phyloP scores from a whole-genome alignment of 2,888 invertebrate genomes.

The Neelides folsomi region DNA sequence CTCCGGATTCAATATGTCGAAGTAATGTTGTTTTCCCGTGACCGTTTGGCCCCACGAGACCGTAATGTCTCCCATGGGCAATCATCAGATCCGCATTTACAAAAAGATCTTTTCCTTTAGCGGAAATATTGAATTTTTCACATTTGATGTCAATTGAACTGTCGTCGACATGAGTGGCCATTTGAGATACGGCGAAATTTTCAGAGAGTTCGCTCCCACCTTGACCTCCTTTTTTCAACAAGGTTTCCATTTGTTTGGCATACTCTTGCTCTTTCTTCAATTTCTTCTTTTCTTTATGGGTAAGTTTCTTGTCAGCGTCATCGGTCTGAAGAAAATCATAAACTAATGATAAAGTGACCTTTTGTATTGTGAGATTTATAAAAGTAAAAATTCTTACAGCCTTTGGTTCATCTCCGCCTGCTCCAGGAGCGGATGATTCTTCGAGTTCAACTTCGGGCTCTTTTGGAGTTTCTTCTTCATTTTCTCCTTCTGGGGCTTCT shows the following conservation, averaged over 20 bases:
- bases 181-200: constrained; percentile 89
- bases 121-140: constrained; percentile 94
- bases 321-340: not conserved
- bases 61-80: constrained; percentile 86
- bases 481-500: constrained; percentile 6
- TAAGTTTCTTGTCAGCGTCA: constrained; percentile 50
- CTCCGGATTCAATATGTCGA: constrained; percentile 77
- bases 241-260: constrained; percentile 69
- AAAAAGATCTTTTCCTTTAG: constrained; percentile 93
- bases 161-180: constrained; percentile 50
- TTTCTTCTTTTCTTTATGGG: constrained; percentile 84
- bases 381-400: not conserved
- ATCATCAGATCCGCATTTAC: constrained; percentile 88
- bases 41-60: constrained; percentile 95
- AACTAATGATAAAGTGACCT: no score
- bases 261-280: constrained; percentile 71
- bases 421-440: constrained; percentile 12
- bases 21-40: constrained; percentile 97
- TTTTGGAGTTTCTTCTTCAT: constrained; percentile 19
- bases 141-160: constrained; percentile 96
- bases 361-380: no score
- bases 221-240: constrained; percentile 74
- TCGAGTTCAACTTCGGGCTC: constrained; percentile 17
- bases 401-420: not conserved
- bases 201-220: constrained; percentile 79